These are phyloP conservation scores for Antennarius maculatus DNA, from an alignment of 2,797 vertebrate genomes.

Conservation along the genomic window DNA sequence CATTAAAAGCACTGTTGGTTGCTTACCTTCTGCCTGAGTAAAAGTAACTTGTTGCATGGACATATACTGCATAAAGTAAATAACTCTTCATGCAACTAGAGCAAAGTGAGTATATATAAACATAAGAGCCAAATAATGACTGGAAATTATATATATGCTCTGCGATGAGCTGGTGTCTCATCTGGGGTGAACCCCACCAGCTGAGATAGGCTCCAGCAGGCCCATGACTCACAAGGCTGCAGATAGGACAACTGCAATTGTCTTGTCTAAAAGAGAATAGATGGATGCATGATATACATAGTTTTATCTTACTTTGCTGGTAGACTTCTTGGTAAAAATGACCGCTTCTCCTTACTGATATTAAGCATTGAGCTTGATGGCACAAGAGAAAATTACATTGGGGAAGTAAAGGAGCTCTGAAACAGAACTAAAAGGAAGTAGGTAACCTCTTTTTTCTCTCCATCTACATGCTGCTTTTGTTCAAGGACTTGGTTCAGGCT, in stretches of 20 bases:
- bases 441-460: constrained; percentile 21
- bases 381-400: neutral
- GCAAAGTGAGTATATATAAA: constrained; percentile 1
- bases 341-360: too few species aligned
- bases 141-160: too few species aligned
- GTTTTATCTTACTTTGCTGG: too few species aligned
- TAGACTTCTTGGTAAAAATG: too few species aligned
- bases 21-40: constrained; percentile 34
- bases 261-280: too few species aligned
- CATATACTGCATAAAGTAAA: neutral
- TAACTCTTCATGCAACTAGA: constrained; percentile 9
- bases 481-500: constrained; percentile 31
- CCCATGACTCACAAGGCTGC: too few species aligned
- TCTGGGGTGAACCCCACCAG: too few species aligned
- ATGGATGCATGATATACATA: too few species aligned
- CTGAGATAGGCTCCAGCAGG: too few species aligned
- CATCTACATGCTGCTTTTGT: constrained; percentile 27
- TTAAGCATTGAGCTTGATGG: too few species aligned
- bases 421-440: constrained; percentile 1
- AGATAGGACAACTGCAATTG: too few species aligned
- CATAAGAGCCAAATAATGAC: neutral
- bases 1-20: constrained; percentile 41
- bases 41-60: constrained; percentile 28
- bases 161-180: too few species aligned
- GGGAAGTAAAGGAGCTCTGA: constrained; percentile 2